A percentile compares a stretch with the other conserved stretches of the same genome.
phyloP scores from a whole-genome alignment of 2,797 vertebrate genomes.

The Eulemur rubriventer region DNA sequence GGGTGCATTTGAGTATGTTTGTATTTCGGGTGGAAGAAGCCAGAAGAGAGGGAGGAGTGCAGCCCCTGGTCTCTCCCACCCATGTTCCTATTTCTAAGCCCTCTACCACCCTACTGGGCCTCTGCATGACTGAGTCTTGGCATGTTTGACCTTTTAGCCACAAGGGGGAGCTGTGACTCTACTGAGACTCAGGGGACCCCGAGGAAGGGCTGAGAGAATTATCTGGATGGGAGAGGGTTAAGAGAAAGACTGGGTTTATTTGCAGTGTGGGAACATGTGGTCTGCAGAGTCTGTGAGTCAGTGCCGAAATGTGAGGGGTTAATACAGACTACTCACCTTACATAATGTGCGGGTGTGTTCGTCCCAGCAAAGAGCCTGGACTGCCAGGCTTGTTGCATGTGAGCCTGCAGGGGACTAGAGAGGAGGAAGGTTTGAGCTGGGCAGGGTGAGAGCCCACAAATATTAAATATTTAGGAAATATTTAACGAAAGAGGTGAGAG shows the following conservation, averaged over 20 bases:
- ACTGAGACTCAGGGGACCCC: not conserved
- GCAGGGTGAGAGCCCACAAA: not conserved
- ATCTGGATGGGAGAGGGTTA: not conserved
- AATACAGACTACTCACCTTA: not conserved
- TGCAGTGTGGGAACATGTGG: not conserved
- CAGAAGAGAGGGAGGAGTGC: not conserved
- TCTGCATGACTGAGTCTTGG: not conserved
- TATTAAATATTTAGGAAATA: too few relatives aligned
- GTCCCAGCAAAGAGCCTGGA: not conserved
- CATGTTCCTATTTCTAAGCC: not conserved
- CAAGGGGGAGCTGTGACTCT: not conserved
- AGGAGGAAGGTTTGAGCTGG: not conserved
- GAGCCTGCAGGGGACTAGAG: not conserved
- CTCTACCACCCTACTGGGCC: fast-evolving
- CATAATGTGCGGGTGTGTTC: not conserved
- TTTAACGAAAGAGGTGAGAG: not conserved
- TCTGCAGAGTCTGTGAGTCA: not conserved
- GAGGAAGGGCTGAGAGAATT: not conserved
- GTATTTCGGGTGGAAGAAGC: not conserved
- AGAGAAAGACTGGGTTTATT: not conserved
- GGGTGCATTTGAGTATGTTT: not conserved
- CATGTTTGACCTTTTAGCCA: not conserved
- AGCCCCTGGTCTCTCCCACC: not conserved
- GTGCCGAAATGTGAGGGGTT: not conserved
- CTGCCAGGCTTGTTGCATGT: not conserved